Conservation (phyloP, 2,113 vertebrate species). For the Sinocyclocheilus anophthalmus region DNA sequence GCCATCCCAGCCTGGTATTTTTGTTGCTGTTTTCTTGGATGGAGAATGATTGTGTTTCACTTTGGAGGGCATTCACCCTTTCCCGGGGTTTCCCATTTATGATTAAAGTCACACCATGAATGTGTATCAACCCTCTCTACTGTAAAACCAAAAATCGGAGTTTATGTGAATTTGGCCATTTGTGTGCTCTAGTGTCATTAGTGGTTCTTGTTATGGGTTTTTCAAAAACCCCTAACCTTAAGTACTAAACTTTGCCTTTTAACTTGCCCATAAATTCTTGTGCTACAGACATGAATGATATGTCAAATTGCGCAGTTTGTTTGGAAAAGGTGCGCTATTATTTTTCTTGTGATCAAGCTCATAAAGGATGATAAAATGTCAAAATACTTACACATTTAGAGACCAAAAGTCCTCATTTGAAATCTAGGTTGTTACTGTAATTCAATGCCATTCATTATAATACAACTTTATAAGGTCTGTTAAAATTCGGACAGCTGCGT, state of each 20-base stretch:
- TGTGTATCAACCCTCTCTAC: not conserved
- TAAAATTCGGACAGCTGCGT: slow-evolving; percentile 56
- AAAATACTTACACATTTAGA: not conserved
- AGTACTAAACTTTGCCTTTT: not conserved
- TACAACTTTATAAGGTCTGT: slow-evolving; percentile 57
- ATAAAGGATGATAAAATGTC: not conserved
- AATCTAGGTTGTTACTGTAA: slow-evolving; percentile 21
- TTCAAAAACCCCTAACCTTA: slow-evolving; percentile 2
- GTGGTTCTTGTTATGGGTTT: slow-evolving; percentile 20
- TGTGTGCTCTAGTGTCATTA: slow-evolving; percentile 19
- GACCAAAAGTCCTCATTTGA: not conserved
- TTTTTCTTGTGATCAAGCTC: not conserved
- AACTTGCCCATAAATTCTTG: not conserved
- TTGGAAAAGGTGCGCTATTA: not conserved
- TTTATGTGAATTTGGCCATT: slow-evolving; percentile 19
- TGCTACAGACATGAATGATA: not conserved
- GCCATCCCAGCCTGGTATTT: slow-evolving; percentile 27
- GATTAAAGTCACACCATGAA: slow-evolving; percentile 25
- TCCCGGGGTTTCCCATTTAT: slow-evolving; percentile 29
- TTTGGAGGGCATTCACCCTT: not conserved
- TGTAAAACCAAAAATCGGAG: not conserved
- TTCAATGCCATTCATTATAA: slow-evolving; percentile 37
- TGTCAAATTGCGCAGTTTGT: not conserved
- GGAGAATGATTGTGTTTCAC: slow-evolving; percentile 24
- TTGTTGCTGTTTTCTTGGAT: slow-evolving; percentile 36